phyloP scores from a whole-genome alignment of 2,797 vertebrate genomes.

The Gymnothorax javanicus region DNA sequence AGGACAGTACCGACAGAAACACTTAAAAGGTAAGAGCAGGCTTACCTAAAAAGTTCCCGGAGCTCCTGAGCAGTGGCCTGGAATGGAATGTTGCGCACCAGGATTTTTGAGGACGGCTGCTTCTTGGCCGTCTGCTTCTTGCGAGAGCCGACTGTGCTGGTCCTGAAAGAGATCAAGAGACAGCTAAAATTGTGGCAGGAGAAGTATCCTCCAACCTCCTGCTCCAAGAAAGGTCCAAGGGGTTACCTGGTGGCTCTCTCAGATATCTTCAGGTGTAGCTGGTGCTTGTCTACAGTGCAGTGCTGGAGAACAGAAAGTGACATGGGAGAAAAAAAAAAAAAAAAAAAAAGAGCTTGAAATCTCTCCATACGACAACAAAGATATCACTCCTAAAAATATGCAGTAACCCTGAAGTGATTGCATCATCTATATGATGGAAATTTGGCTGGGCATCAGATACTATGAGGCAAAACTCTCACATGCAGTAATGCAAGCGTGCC shows the following conservation, averaged over 20 bases:
- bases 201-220: background rate
- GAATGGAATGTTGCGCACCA: conserved; percentile 95
- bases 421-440: background rate
- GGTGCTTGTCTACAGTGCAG: conserved; percentile 82
- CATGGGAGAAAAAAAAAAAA: background rate
- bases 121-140: conserved; percentile 84
- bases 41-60: conserved; percentile 91
- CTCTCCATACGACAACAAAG: background rate
- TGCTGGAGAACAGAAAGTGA: conserved; percentile 66
- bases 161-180: conserved; percentile 61
- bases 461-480: background rate
- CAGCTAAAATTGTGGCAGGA: background rate
- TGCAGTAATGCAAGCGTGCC: background rate
- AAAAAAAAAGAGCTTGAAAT: background rate
- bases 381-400: background rate
- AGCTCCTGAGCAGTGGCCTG: conserved; percentile 86
- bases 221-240: conserved; percentile 11
- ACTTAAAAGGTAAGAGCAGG: background rate
- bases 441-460: background rate
- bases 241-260: conserved; percentile 86
- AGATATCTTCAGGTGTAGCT: conserved; percentile 89
- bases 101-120: conserved; percentile 90
- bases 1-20: background rate
- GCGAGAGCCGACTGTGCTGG: conserved; percentile 58
- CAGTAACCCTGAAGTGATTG: background rate